Evolutionary conservation across 2,797 vertebrate genomes (phyloP), one percentile per base, ranked within the genome.

Genomic region (Siniperca scherzeri): DNA sequence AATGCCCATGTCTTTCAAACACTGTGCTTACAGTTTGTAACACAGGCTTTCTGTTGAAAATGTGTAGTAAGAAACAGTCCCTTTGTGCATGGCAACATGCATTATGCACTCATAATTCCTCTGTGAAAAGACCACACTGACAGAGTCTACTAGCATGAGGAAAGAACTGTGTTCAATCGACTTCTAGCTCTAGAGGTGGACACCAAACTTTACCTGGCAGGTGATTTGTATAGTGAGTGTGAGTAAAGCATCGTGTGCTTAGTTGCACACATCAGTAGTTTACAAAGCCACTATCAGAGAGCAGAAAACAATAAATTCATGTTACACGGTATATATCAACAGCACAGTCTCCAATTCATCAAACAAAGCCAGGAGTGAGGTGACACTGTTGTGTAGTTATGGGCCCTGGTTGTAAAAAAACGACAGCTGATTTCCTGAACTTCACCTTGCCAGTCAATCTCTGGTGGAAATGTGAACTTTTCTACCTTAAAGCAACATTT

Each of bases 361-460:
- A 57, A 77, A 59, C 33, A 60, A 21, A 81, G 36, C 19, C 68
- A 55, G 40, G 50, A 25, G 0, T 36, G 59, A 62, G 42, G 16
- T 27, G 73, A 64, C 30, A 48, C 25, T 44, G 40, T 69, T 25
- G 21, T 46, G 30, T 36, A 38, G n/a, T 40, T 61, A 62, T 11
- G 14, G 62, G 19, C 12, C 27, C 16, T 46, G 55, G 62, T 62
- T 70, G 71, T 42, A 40, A 56, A 78, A 78, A 76, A 67, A n/a
- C 11, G 25, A 64, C 78, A 78, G 50, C 55, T 73, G 10, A 88
- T 88, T 91, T 90, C 74, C 82, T 65, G 5, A 61, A 27, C 25
- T 11, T 61, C 69, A 71, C 36, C 25, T 66, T 44, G 55, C 17
- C 36, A 9, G 10, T 44, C 46, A 69, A 64, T 74, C 40, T 21